Percentiles rank a stretch among this genome's conserved stretches.
These are phyloP conservation scores for Coenonympha glycerion DNA, from an alignment of 2,888 invertebrate genomes.

Conservation along the genomic window DNA sequence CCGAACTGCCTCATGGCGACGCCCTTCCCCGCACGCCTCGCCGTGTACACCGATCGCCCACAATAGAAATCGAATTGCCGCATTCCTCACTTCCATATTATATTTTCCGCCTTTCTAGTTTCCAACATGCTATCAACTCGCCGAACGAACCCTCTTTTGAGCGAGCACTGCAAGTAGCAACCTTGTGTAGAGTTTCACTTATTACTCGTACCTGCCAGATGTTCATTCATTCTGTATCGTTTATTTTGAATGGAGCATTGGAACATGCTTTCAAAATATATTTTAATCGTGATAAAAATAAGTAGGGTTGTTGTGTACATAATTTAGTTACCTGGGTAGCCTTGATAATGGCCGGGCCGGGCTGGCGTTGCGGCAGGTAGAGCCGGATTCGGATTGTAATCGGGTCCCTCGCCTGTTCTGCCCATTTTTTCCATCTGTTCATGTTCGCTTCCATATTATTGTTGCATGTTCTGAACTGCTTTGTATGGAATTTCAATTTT, in stretches of 20 bases:
- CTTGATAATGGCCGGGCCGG: slow-evolving; percentile 45
- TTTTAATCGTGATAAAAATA: slow-evolving; percentile 33
- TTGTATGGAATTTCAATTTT: slow-evolving; percentile 6
- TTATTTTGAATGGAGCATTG: slow-evolving; percentile 35
- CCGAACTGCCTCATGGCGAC: slow-evolving; percentile 54
- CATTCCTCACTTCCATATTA: slow-evolving; percentile 43
- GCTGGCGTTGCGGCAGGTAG: slow-evolving; percentile 53
- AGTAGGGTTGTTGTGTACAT: slow-evolving; percentile 33
- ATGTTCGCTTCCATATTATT: slow-evolving; percentile 7
- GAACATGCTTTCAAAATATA: slow-evolving; percentile 33
- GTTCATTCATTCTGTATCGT: slow-evolving; percentile 39
- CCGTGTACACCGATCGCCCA: slow-evolving; percentile 35
- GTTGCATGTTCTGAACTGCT: background rate
- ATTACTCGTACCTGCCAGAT: slow-evolving; percentile 34
- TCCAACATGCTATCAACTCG: slow-evolving; percentile 9
- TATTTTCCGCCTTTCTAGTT: slow-evolving; percentile 32
- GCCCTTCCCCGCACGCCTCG: slow-evolving; percentile 42
- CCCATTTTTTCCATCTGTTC: slow-evolving; percentile 15
- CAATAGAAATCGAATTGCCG: slow-evolving; percentile 27
- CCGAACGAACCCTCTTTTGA: slow-evolving; percentile 6
- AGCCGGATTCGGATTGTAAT: slow-evolving; percentile 58
- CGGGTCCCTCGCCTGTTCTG: slow-evolving; percentile 38
- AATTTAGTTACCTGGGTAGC: slow-evolving; percentile 59
- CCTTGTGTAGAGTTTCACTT: slow-evolving; percentile 10
- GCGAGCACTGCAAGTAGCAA: slow-evolving; percentile 4